A percentile compares a stretch with the other conserved stretches of the same genome.
Conservation (phyloP, 2,888 invertebrate species). For the Scrobipalpa atriplicella region DNA sequence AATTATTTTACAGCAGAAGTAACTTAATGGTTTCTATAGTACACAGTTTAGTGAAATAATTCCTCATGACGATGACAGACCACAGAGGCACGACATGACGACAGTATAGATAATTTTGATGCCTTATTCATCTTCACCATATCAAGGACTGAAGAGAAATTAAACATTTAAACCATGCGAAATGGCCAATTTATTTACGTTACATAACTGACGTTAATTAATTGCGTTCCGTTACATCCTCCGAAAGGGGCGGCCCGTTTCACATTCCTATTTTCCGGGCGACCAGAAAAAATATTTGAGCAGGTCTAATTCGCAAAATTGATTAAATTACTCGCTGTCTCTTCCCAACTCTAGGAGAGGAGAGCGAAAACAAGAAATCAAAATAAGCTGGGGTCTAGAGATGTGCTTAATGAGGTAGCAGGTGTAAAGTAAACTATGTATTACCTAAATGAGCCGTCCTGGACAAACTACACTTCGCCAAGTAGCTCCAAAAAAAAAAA, state of each 20-base stretch:
- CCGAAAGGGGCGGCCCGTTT: constrained; percentile 5
- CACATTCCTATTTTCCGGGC: constrained; percentile 30
- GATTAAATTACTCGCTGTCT: constrained; percentile 47
- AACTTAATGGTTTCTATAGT: too few species aligned
- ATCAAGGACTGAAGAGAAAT: not conserved
- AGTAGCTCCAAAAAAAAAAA: too few species aligned
- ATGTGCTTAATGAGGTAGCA: constrained; percentile 26
- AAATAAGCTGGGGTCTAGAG: constrained; percentile 45
- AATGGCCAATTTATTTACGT: constrained; percentile 15
- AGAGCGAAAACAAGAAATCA: constrained; percentile 50
- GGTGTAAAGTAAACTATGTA: not conserved
- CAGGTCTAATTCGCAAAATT: constrained; percentile 43
- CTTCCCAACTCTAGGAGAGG: constrained; percentile 38
- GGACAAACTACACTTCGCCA: too few species aligned
- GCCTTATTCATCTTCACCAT: not conserved
- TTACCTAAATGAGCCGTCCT: not conserved
- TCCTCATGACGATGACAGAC: too few species aligned
- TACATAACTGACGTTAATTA: constrained; percentile 18
- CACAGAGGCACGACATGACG: too few species aligned
- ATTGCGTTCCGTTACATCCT: constrained; percentile 16
- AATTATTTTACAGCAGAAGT: too few species aligned
- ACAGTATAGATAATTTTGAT: too few species aligned
- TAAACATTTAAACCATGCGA: constrained; percentile 7
- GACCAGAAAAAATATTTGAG: constrained; percentile 42
- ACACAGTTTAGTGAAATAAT: too few species aligned